A percentile compares a stretch with the other conserved stretches of the same genome.
These are phyloP conservation scores for Nymphicus hollandicus DNA, from an alignment of 2,113 vertebrate species.

Conservation along the genomic window DNA sequence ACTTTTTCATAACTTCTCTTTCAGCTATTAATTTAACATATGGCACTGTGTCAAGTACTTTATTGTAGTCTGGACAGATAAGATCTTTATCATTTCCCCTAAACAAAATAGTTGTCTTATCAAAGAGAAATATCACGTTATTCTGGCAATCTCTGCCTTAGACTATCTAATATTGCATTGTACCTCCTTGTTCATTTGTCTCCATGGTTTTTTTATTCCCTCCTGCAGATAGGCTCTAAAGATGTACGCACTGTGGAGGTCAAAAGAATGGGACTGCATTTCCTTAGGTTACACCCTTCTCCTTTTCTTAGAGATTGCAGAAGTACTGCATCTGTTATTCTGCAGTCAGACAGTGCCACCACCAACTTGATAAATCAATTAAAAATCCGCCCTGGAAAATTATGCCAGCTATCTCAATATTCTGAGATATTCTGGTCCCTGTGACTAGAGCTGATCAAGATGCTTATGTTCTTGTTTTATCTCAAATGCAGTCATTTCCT, in stretches of 20 bases:
- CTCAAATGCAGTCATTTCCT: not conserved
- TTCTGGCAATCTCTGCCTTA: not conserved
- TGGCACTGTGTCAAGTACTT: not conserved
- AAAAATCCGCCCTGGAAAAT: slow-evolving; percentile 43
- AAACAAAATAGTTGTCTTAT: not conserved
- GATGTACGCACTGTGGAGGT: not conserved
- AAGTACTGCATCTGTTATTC: slow-evolving; percentile 25
- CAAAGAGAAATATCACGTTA: not conserved
- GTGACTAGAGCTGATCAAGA: slow-evolving; percentile 21
- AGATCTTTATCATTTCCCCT: not conserved
- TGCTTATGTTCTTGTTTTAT: not conserved
- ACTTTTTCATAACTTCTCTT: not conserved
- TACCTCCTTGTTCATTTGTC: not conserved
- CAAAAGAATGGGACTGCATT: slow-evolving; percentile 6
- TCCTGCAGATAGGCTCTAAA: not conserved
- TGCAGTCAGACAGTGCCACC: slow-evolving; percentile 63
- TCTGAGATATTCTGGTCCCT: slow-evolving; percentile 44
- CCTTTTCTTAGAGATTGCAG: slow-evolving; percentile 20
- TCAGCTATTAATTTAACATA: not conserved
- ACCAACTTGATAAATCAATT: slow-evolving; percentile 58
- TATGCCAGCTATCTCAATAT: slow-evolving; percentile 32
- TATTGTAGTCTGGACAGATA: not conserved
- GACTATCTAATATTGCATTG: not conserved
- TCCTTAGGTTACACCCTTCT: slow-evolving; percentile 30
- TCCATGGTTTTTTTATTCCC: not conserved